Conservation (phyloP, 92 coral and sea anemone species). For the Actinernus sp. region DNA sequence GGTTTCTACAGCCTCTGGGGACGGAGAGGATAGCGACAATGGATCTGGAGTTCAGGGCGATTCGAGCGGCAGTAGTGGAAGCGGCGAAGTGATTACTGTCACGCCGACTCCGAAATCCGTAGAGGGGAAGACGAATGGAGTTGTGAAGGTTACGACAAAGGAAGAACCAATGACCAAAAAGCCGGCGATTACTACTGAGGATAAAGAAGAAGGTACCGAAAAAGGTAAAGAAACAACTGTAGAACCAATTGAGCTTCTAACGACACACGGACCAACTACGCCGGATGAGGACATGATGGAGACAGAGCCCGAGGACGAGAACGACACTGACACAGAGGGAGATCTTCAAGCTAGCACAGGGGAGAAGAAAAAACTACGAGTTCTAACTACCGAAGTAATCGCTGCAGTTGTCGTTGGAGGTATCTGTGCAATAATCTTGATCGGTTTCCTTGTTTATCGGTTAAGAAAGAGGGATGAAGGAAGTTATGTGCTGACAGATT, state of each 20-base stretch:
- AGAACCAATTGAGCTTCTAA: background rate
- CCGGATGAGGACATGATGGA: background rate
- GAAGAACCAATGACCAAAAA: background rate
- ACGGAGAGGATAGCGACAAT: slow-evolving; percentile 67
- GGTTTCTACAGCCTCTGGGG: slow-evolving; percentile 31
- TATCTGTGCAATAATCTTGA: slow-evolving; percentile 90
- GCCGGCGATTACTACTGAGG: background rate
- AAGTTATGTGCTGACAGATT: slow-evolving; percentile 85
- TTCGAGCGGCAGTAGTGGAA: slow-evolving; percentile 58
- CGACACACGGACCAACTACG: background rate
- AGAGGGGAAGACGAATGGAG: background rate
- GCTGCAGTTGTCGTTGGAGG: slow-evolving; percentile 98
- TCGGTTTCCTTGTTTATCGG: slow-evolving; percentile 96
- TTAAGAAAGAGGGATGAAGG: slow-evolving; percentile 97
- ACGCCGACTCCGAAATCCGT: slow-evolving; percentile 1
- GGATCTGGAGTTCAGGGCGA: slow-evolving; percentile 58
- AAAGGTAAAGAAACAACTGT: background rate
- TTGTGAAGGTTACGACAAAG: background rate
- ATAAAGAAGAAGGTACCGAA: background rate
- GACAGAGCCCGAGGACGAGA: background rate
- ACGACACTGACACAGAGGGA: slow-evolving; percentile 7
- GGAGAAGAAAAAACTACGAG: slow-evolving; percentile 16
- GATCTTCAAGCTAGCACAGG: slow-evolving; percentile 16
- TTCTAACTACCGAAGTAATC: slow-evolving; percentile 89
- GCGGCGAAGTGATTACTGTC: slow-evolving; percentile 1